Percentiles rank a stretch among this genome's conserved stretches.
Conservation (phyloP, 2,888 invertebrate species). For the Drosophila macrothrix region DNA sequence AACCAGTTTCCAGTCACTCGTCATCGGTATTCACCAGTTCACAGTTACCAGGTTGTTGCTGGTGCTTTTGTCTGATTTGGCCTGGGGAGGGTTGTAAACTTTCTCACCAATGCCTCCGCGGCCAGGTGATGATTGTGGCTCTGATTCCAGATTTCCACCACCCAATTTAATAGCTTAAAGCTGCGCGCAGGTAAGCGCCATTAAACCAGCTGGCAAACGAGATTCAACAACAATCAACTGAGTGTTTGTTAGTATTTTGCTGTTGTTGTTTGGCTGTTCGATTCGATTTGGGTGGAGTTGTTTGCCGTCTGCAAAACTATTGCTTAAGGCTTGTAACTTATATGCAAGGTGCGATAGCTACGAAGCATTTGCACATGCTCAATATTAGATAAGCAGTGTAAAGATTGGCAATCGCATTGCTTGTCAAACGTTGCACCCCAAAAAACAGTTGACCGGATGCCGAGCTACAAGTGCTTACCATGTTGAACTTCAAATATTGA, state of each 20-base stretch:
- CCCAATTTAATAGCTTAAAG: constrained; percentile 45
- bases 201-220: constrained; percentile 69
- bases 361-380: constrained; percentile 6
- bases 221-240: constrained; percentile 32
- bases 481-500: constrained; percentile 32
- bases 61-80: constrained; percentile 73
- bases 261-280: constrained; percentile 1
- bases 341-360: constrained; percentile 51
- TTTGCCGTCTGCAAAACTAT: constrained; percentile 10
- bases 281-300: constrained; percentile 18
- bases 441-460: constrained; percentile 22
- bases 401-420: constrained; percentile 14
- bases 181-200: constrained; percentile 76
- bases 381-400: constrained; percentile 8
- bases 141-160: constrained; percentile 61
- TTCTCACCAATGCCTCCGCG: constrained; percentile 48
- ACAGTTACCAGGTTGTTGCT: constrained; percentile 63
- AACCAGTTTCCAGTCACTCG: constrained; percentile 3
- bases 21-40: constrained; percentile 34
- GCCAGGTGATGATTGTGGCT: constrained; percentile 54
- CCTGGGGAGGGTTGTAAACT: constrained; percentile 64
- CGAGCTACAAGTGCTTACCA: constrained; percentile 31
- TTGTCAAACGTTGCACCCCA: constrained; percentile 42
- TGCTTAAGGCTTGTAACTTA: constrained; percentile 3
- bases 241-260: background rate